Conservation (phyloP, 2,797 vertebrate species). For the Pachyuromys duprasi region DNA sequence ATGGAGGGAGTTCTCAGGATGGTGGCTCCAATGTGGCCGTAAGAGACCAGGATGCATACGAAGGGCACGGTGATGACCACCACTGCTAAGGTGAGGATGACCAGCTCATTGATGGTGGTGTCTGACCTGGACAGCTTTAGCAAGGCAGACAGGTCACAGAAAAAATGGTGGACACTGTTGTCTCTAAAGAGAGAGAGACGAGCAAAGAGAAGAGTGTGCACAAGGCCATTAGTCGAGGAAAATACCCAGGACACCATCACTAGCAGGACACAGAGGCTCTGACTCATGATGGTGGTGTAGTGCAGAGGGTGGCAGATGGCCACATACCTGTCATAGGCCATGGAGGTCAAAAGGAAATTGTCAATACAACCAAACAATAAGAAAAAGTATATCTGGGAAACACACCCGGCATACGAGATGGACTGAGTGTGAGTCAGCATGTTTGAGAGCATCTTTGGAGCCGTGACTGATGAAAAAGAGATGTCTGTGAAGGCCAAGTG, state of each 20-base stretch:
- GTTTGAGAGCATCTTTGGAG: not conserved
- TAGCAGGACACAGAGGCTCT: not conserved
- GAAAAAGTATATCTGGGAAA: conserved; percentile 71
- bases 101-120: conserved; percentile 49
- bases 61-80: conserved; percentile 54
- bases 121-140: conserved; percentile 77
- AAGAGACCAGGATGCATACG: conserved; percentile 72
- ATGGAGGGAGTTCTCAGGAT: conserved; percentile 66
- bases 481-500: conserved; percentile 38
- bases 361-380: conserved; percentile 60
- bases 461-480: not conserved
- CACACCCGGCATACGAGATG: conserved; percentile 52
- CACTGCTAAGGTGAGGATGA: conserved; percentile 48
- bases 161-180: conserved; percentile 64
- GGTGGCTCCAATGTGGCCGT: conserved; percentile 59
- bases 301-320: conserved; percentile 71
- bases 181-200: conserved; percentile 53
- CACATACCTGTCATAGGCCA: conserved; percentile 76
- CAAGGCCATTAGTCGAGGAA: conserved; percentile 32
- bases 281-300: not conserved
- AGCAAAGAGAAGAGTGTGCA: conserved; percentile 67
- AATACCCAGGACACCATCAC: conserved; percentile 47
- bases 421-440: not conserved
- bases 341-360: conserved; percentile 70
- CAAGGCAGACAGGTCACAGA: conserved; percentile 73